Conservation (phyloP, 2,113 vertebrate genomes). For the Sapayoa aenigma region DNA sequence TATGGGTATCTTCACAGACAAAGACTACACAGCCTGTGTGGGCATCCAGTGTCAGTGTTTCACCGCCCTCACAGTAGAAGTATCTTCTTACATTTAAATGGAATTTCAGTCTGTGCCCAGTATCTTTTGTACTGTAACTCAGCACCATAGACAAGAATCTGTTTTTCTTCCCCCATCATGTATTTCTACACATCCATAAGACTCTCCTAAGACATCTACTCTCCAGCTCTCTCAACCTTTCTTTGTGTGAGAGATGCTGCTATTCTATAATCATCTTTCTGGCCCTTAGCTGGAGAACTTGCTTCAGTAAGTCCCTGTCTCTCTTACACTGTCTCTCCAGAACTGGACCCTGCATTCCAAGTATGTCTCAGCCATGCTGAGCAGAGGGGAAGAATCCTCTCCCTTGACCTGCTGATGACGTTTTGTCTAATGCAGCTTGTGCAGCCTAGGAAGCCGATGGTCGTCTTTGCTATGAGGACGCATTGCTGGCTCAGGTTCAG, state of each 20-base stretch:
- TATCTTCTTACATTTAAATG: background rate
- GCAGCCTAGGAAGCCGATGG: background rate
- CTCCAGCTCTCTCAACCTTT: background rate
- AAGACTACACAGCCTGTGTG: background rate
- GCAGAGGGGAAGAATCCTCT: background rate
- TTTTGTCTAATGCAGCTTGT: background rate
- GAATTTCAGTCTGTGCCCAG: background rate
- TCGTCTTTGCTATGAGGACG: background rate
- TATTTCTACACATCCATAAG: too few species aligned
- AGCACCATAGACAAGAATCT: background rate
- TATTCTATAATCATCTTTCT: background rate
- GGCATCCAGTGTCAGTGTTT: background rate
- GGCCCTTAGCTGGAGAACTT: background rate
- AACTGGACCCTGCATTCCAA: background rate
- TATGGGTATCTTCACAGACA: background rate
- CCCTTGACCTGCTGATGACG: background rate
- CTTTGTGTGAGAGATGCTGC: background rate
- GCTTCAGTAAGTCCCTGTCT: background rate
- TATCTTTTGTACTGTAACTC: background rate
- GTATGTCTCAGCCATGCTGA: background rate
- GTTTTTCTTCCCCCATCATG: background rate
- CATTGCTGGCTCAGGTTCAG: background rate
- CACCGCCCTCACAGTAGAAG: background rate
- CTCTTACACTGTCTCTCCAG: background rate
- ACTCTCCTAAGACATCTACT: background rate